Evolutionary conservation across 2,113 vertebrate genomes (phyloP), one percentile per base, ranked within the genome.

Genomic region (Atherinomorus stipes): DNA sequence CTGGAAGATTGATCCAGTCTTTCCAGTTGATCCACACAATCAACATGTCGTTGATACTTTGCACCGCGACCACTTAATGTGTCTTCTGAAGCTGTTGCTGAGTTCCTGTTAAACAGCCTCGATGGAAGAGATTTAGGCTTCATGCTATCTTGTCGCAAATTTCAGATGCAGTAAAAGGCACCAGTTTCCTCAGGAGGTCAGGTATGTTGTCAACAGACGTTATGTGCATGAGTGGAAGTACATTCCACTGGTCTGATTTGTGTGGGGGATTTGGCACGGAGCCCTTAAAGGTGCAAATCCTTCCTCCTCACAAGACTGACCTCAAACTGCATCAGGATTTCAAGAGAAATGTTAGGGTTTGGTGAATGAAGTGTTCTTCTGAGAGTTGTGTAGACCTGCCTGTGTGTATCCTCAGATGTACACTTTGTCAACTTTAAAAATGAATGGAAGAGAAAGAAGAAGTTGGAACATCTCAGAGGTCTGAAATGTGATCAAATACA

Each of bases 201-300:
- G 61, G 71, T 65, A 65, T 74, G 78, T 54, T 88, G 88, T 90
- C 88, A 82, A 58, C 62, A 69, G 56, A 31, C 2, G 31, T 90
- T 83, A 72, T 63, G 75, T 87, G 87, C 84, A 68, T 86, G 83
- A 90, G 78, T 85, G 86, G 82, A 76, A 70, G 61, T 74, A 76
- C 86, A 86, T 86, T 88, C 81, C 83, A 78, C 15, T 58, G 78
- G 34, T 76, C 77, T 4, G 74, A 64, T 51, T 66, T 60, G 50
- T 71, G 76, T 81, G 31, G 54, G 62, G 74, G 76, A 72, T 76
- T 77, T 89, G 88, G 89, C 76, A 19, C 28, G 5, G 62, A 79
- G 85, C 80, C 83, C 85, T 90, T 89, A 89, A 93, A 89, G 88
- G 80, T 78, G 64, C 62, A 91, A 82, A 76, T 77, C 76, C 74